phyloP scores from a whole-genome alignment of 2,113 vertebrate genomes.

The Atlantisia rogersi region DNA sequence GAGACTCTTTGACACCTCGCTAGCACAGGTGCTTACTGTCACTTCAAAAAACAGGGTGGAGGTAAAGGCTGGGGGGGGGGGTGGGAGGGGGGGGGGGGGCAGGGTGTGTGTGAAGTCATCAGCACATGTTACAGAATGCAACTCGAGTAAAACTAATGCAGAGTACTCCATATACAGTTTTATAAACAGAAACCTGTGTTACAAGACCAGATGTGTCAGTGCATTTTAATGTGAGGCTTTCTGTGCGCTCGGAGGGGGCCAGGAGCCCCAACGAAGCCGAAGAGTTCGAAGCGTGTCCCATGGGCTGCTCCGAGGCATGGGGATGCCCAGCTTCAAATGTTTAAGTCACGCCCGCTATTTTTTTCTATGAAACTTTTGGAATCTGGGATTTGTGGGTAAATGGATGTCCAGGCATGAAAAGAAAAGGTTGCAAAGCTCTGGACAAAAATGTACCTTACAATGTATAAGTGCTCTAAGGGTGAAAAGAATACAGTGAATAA shows the following conservation, averaged over 20 bases:
- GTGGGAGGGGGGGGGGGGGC: no score
- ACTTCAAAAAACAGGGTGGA: constrained; percentile 20
- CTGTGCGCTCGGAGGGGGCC: background rate
- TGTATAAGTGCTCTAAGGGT: constrained; percentile 28
- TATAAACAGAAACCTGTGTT: constrained; percentile 27
- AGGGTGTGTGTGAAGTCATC: background rate
- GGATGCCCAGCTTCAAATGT: constrained; percentile 25
- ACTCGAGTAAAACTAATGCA: background rate
- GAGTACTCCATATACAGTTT: background rate
- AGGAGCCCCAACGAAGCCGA: background rate
- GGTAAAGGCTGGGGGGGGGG: background rate
- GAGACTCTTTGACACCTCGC: constrained; percentile 15
- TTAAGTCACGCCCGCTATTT: constrained; percentile 36
- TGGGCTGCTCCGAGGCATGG: background rate
- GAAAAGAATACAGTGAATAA: background rate
- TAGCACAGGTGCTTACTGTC: constrained; percentile 1
- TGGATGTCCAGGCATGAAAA: constrained; percentile 29
- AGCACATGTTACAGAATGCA: background rate
- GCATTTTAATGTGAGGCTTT: background rate
- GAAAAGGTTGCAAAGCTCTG: constrained; percentile 25
- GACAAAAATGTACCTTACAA: background rate
- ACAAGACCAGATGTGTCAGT: background rate
- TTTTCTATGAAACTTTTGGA: constrained; percentile 61
- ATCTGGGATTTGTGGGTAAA: constrained; percentile 51
- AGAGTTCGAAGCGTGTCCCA: background rate